These are phyloP conservation scores for Omphaloscelis lunosa DNA, from an alignment of 2,888 invertebrate genomes.

Conservation along the genomic window DNA sequence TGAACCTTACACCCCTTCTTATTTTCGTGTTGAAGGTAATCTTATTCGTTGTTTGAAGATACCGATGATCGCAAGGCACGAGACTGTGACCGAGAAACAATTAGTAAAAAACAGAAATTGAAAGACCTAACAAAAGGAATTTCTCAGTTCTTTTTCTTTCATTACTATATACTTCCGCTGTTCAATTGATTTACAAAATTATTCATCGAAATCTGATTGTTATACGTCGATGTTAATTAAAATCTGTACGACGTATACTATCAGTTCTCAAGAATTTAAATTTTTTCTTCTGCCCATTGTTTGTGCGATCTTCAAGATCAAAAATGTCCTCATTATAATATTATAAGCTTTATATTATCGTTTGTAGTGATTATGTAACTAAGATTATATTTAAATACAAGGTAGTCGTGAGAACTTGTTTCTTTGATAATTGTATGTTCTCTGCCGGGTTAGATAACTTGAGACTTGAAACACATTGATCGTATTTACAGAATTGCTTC, in stretches of 20 bases:
- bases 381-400: conserved; percentile 35
- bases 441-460: conserved; percentile 58
- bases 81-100: conserved; percentile 1
- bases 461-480: conserved; percentile 28
- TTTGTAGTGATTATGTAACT: conserved; percentile 38
- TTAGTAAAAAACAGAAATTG: conserved; percentile 18
- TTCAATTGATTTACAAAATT: conserved; percentile 47
- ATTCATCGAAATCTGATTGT: conserved; percentile 37
- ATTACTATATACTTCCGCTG: conserved; percentile 38
- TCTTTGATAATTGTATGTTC: conserved; percentile 61
- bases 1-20: neutral
- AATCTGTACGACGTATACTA: conserved; percentile 19
- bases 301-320: conserved; percentile 58
- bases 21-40: neutral
- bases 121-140: conserved; percentile 45
- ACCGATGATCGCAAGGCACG: neutral
- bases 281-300: conserved; percentile 58
- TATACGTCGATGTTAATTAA: conserved; percentile 31
- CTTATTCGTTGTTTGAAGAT: neutral
- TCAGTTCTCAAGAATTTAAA: conserved; percentile 42
- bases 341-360: conserved; percentile 30
- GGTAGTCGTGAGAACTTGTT: conserved; percentile 70
- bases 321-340: conserved; percentile 49
- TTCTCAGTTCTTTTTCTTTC: conserved; percentile 43
- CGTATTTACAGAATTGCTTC: conserved; percentile 37